Percentiles rank a stretch among this genome's conserved stretches.
phyloP scores from a whole-genome alignment of 1,140 invertebrate species.

The Anoplolepis gracilipes region DNA sequence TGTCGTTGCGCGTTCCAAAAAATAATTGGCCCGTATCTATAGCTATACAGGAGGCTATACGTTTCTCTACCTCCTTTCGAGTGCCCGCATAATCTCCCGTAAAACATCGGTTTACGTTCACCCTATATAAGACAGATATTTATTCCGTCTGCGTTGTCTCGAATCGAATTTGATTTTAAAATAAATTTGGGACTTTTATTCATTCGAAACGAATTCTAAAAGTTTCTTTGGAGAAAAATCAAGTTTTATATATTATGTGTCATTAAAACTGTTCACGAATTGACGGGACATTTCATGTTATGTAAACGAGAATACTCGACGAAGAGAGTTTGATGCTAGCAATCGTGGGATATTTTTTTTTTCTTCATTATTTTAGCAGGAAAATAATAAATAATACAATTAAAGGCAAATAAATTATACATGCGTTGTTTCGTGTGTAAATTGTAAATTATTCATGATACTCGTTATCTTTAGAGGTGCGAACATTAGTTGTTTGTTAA shows the following conservation, averaged over 20 bases:
- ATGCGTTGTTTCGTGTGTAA: background rate
- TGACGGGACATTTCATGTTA: background rate
- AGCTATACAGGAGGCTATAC: background rate
- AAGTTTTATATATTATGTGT: background rate
- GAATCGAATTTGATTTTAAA: background rate
- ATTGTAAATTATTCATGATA: conserved; percentile 40
- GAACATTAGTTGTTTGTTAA: background rate
- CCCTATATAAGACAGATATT: background rate
- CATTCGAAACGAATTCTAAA: background rate
- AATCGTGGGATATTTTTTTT: background rate
- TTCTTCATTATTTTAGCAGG: background rate
- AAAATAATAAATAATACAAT: conserved; percentile 11
- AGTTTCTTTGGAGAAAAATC: background rate
- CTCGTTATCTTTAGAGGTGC: conserved; percentile 16
- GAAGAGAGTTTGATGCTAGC: background rate
- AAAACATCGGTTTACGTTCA: conserved; percentile 17
- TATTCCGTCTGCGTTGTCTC: background rate
- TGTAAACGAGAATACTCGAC: background rate
- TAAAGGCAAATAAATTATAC: background rate
- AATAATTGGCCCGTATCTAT: conserved; percentile 56
- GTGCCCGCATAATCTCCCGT: conserved; percentile 43
- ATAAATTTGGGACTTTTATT: background rate
- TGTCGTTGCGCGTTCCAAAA: conserved; percentile 45
- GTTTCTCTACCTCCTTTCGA: background rate
- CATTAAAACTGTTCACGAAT: background rate